These are phyloP conservation scores for Papilio demoleus DNA, from an alignment of 2,888 invertebrate genomes.

Conservation along the genomic window DNA sequence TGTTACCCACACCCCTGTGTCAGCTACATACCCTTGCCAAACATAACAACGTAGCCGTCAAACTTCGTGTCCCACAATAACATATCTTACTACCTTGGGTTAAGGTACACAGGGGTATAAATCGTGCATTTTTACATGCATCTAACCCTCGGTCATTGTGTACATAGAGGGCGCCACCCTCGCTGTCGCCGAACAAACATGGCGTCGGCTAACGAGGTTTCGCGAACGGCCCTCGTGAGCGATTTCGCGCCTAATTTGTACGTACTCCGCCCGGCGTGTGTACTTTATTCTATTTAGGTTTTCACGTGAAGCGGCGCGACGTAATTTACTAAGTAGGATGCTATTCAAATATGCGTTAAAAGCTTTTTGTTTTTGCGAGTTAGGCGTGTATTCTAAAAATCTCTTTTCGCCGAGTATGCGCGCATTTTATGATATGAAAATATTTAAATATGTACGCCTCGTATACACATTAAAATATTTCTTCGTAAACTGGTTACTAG, in stretches of 20 bases:
- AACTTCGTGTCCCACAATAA: constrained; percentile 44
- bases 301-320: constrained; percentile 48
- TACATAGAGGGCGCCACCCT: constrained; percentile 81
- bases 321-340: constrained; percentile 50
- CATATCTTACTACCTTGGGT: constrained; percentile 48
- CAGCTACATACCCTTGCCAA: constrained; percentile 69
- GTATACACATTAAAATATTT: not conserved
- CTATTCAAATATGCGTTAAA: constrained; percentile 30
- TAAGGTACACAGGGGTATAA: constrained; percentile 45
- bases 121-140: constrained; percentile 37
- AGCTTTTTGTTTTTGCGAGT: constrained; percentile 18
- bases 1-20: constrained; percentile 73
- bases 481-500: not conserved
- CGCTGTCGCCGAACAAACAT: constrained; percentile 80
- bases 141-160: constrained; percentile 63
- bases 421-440: not conserved
- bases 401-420: not conserved
- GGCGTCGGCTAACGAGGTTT: constrained; percentile 81
- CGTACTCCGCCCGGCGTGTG: constrained; percentile 53
- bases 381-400: constrained; percentile 1
- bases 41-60: constrained; percentile 51
- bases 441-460: not conserved
- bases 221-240: constrained; percentile 75
- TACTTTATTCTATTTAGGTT: constrained; percentile 60
- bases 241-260: constrained; percentile 82